Percentiles rank a stretch among this genome's conserved stretches.
These are phyloP conservation scores for Triplophysa rosa DNA, from an alignment of 2,113 vertebrate genomes.

Conservation along the genomic window DNA sequence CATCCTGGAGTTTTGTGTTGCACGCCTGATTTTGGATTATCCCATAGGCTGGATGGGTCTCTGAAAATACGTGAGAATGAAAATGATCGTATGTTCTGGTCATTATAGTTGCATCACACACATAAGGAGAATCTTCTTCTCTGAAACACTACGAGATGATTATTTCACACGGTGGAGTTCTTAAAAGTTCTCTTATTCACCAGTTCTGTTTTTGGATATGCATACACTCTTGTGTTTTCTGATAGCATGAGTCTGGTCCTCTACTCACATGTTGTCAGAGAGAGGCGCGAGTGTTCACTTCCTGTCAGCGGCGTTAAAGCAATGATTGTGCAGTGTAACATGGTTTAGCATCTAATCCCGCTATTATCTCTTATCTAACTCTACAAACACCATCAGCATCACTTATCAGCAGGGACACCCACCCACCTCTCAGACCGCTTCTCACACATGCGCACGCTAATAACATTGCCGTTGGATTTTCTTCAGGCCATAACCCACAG, in stretches of 20 bases:
- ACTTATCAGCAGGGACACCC: constrained; percentile 46
- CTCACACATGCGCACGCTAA: constrained; percentile 34
- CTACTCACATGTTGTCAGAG: neutral
- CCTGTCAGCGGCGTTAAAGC: constrained; percentile 24
- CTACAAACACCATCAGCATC: constrained; percentile 60
- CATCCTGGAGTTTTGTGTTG: too few species aligned
- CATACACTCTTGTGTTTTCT: neutral
- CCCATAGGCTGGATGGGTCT: too few species aligned
- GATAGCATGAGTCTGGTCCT: neutral
- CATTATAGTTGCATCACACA: too few species aligned
- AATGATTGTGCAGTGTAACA: constrained; percentile 35
- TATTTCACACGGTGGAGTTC: too few species aligned
- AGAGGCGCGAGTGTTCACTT: constrained; percentile 15
- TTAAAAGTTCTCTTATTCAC: too few species aligned
- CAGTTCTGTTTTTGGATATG: too few species aligned
- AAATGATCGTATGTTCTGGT: too few species aligned
- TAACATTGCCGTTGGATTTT: constrained; percentile 31
- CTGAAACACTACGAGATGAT: too few species aligned
- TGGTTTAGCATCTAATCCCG: constrained; percentile 39
- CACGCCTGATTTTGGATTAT: too few species aligned
- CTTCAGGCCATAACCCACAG: constrained; percentile 34
- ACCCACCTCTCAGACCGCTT: constrained; percentile 17
- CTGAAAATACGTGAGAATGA: too few species aligned
- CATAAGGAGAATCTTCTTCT: too few species aligned
- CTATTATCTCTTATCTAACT: constrained; percentile 51